These are phyloP conservation scores for Sebastes itinus DNA, from an alignment of 2,797 vertebrate genomes.

Conservation along the genomic window DNA sequence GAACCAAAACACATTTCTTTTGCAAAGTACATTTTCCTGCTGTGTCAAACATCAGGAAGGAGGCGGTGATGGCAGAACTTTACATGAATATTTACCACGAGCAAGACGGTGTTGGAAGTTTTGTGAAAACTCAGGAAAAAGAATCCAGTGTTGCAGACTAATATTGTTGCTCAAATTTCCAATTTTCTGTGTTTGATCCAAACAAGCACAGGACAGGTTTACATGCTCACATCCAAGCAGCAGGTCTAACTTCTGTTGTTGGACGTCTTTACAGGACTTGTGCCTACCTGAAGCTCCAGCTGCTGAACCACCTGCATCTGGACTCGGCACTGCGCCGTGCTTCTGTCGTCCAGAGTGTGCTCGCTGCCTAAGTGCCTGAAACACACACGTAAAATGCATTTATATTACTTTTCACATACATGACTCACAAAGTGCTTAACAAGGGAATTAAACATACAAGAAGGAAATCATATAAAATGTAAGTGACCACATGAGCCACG, in stretches of 20 bases:
- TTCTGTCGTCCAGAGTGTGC: conserved; percentile 92
- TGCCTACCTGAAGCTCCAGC: conserved; percentile 90
- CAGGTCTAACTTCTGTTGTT: background rate
- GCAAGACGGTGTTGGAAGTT: background rate
- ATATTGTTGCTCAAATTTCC: background rate
- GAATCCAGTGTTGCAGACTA: background rate
- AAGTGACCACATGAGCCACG: too few species aligned
- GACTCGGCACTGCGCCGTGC: conserved; percentile 93
- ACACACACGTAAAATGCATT: background rate
- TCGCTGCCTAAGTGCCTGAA: conserved; percentile 92
- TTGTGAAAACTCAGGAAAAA: background rate
- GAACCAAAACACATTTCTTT: conserved; percentile 12
- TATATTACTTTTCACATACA: too few species aligned
- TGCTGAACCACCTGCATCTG: conserved; percentile 97
- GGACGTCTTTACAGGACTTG: background rate
- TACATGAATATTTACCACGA: conserved; percentile 5
- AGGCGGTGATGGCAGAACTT: background rate
- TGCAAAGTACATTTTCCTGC: background rate
- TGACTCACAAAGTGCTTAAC: too few species aligned
- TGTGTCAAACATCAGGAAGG: conserved; percentile 12
- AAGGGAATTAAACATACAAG: too few species aligned
- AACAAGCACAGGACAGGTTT: background rate
- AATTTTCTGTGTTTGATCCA: background rate
- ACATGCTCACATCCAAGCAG: background rate
- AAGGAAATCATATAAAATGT: too few species aligned